These are phyloP conservation scores for Andrena haemorrhoa DNA, from an alignment of 2,888 invertebrate genomes.

Conservation along the genomic window DNA sequence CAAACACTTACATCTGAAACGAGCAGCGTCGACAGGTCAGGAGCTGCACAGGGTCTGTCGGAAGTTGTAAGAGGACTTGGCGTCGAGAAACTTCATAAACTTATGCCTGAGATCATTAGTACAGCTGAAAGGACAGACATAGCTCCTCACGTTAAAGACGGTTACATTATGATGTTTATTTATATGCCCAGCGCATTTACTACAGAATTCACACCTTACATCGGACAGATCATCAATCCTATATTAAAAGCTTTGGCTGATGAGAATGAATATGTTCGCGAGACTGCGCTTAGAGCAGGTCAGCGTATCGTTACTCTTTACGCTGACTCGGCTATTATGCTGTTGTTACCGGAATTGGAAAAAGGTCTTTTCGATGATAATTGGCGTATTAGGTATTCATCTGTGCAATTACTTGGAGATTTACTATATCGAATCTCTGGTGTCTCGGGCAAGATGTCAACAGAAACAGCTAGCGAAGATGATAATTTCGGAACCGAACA, in stretches of 20 bases:
- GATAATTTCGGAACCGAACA: constrained; percentile 99
- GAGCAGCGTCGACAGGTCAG: constrained; percentile 97
- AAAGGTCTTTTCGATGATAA: constrained; percentile 98
- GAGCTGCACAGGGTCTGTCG: constrained; percentile 98
- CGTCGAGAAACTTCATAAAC: constrained; percentile 96
- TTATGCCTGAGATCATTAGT: constrained; percentile 98
- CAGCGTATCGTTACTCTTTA: constrained; percentile 98
- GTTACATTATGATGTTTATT: constrained; percentile 99
- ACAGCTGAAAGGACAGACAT: constrained; percentile 97
- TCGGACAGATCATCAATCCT: constrained; percentile 98
- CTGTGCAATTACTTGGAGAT: constrained; percentile 98
- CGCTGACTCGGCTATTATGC: constrained; percentile 96
- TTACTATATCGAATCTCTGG: constrained; percentile 98
- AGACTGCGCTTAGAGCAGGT: constrained; percentile 98
- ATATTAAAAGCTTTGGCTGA: constrained; percentile 99
- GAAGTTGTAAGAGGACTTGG: constrained; percentile 99
- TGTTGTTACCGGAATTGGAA: constrained; percentile 97
- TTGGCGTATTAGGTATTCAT: constrained; percentile 97
- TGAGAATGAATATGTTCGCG: constrained; percentile 99
- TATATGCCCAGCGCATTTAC: constrained; percentile 99
- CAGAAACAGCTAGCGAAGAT: constrained; percentile 98
- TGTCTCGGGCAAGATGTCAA: constrained; percentile 99
- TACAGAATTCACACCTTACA: constrained; percentile 97
- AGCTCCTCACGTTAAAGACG: constrained; percentile 98
- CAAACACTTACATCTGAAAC: constrained; percentile 97